Evolutionary conservation across 2,888 invertebrate genomes (phyloP), one percentile per base, ranked within the genome.

Genomic region (Lasioglossum villosulum): DNA sequence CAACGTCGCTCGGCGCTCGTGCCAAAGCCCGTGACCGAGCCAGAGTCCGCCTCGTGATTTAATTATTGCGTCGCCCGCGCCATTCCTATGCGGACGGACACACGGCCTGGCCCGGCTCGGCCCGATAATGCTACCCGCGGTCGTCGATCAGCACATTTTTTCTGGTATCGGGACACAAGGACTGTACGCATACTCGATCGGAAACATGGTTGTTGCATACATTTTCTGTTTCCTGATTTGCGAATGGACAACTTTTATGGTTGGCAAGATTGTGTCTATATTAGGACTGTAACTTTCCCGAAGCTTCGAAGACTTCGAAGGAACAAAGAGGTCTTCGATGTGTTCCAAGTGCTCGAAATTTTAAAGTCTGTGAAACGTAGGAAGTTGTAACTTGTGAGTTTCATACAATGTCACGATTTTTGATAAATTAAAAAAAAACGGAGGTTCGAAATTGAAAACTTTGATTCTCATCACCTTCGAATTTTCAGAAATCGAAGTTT

Each of bases 51-150:
- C 39, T 63, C 73, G 76, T 75, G 77, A 82, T 89, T 89, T 82
- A 89, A 82, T 88, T 89, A 89, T 84, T 82, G 73, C 88, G 90
- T 79, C 70, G 80, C 23, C 73, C 68, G 48, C 82, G 85, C 63
- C 78, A 80, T 87, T 87, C 84, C 90, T 68, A 77, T 56, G 75
- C 82, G 42, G 63, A 81, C 66, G 75, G 63, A 42, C 56, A 48
- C 4, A 16, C 27, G 27, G 27, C 45, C 0, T 0, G 19, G 56
- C 52, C n/a, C 27, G 27, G 4, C 27, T 0, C 1, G 19, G 45
- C 52, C 30, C 76, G 82, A 82, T 78, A 75, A 78, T 75, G 72
- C 23, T 30, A 27, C 2, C 39, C 37, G 34, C 48, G 71, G 70
- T 78, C 78, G 66, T 73, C 73, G 75, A 79, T 84, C 75, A 71